phyloP scores from a whole-genome alignment of 2,113 vertebrate species.

The Silurus meridionalis region DNA sequence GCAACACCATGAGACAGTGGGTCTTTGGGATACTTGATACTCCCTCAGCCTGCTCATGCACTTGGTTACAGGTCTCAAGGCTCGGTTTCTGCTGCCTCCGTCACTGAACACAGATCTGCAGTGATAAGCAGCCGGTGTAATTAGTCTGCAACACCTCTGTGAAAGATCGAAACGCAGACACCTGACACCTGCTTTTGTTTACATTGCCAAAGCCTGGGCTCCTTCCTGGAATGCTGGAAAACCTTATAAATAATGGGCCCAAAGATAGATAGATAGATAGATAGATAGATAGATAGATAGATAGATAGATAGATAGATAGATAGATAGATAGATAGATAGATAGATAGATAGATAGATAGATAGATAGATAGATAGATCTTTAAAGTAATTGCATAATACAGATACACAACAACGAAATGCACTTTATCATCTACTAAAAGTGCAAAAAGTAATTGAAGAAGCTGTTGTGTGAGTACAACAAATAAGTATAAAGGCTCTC shows the following conservation, averaged over 20 bases:
- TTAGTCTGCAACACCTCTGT: not conserved
- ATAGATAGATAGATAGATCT: too few relatives aligned
- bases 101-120: conserved; percentile 1
- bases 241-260: conserved; percentile 5
- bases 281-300: too few relatives aligned
- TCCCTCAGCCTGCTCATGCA: conserved; percentile 7
- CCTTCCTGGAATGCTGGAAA: conserved; percentile 30
- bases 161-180: conserved; percentile 18
- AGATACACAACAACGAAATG: too few relatives aligned
- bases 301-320: too few relatives aligned
- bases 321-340: too few relatives aligned
- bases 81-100: not conserved
- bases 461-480: too few relatives aligned
- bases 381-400: too few relatives aligned
- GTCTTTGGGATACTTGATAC: conserved; percentile 8
- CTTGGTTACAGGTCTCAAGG: conserved; percentile 52
- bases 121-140: conserved; percentile 25
- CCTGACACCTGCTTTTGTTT: conserved; percentile 37
- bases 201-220: conserved; percentile 10
- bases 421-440: too few relatives aligned
- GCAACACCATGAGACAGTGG: not conserved
- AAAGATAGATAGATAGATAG: too few relatives aligned
- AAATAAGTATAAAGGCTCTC: too few relatives aligned
- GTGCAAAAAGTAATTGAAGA: too few relatives aligned
- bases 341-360: too few relatives aligned